Evolutionary conservation across 1,140 invertebrate species (phyloP).

Genomic region (Drosophila biarmipes): DNA sequence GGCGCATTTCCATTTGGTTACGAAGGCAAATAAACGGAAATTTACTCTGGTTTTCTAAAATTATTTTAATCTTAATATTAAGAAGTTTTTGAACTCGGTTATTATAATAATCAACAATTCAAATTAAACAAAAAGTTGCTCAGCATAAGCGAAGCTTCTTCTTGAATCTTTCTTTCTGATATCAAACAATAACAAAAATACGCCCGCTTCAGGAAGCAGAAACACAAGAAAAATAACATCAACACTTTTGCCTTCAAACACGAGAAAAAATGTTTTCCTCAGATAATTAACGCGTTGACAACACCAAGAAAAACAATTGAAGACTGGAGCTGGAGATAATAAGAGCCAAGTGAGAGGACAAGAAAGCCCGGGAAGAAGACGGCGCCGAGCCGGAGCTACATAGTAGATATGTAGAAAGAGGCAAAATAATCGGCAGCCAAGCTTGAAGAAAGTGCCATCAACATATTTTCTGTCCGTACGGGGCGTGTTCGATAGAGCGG

Average conservation of each 20-base stretch:
- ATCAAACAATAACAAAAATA: slow-evolving; percentile 6
- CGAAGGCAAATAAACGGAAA: no score
- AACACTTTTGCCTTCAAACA: slow-evolving; percentile 17
- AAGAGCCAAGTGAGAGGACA: slow-evolving; percentile 22
- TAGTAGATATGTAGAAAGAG: slow-evolving; percentile 18
- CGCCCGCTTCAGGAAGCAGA: slow-evolving; percentile 9
- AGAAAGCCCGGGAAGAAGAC: background rate
- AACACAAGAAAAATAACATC: slow-evolving; percentile 2
- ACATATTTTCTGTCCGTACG: slow-evolving; percentile 30
- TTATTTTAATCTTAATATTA: no score
- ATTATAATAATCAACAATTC: no score
- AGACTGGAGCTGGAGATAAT: slow-evolving; percentile 23
- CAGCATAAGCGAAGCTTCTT: background rate
- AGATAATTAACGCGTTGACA: slow-evolving; percentile 53
- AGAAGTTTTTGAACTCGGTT: no score
- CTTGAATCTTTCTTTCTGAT: background rate
- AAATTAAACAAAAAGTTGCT: no score
- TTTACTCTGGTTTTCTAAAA: no score
- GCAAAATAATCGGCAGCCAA: slow-evolving; percentile 5
- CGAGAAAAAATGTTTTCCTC: slow-evolving; percentile 33
- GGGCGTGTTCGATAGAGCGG: background rate
- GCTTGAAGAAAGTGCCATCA: slow-evolving; percentile 54
- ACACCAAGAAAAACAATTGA: slow-evolving; percentile 10
- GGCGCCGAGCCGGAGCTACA: slow-evolving; percentile 26
- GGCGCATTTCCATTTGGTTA: no score